Evolutionary conservation across 2,113 vertebrate species (phyloP).

Genomic region (Erinaceus europaeus): DNA sequence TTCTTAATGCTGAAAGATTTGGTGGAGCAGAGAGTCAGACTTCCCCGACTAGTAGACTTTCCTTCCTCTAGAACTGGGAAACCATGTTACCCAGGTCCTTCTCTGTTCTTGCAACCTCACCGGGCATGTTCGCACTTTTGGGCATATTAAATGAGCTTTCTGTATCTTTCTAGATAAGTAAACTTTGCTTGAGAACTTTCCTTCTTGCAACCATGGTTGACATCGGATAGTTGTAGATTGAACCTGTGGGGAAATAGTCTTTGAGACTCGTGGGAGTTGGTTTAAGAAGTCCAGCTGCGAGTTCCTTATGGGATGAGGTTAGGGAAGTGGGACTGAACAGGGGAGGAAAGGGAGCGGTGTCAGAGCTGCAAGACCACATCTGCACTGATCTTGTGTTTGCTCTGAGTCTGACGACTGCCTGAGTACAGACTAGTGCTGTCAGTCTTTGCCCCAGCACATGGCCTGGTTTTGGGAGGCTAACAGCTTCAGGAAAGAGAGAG

Average conservation of each 20-base stretch:
- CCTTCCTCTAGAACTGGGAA: background rate
- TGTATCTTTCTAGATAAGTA: background rate
- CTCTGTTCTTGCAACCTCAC: background rate
- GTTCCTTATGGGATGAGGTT: background rate
- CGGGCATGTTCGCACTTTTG: background rate
- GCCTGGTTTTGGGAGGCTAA: background rate
- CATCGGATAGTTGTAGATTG: background rate
- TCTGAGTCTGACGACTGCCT: background rate
- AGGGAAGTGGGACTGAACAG: background rate
- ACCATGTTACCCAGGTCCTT: background rate
- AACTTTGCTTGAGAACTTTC: background rate
- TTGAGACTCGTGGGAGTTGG: background rate
- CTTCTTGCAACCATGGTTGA: background rate
- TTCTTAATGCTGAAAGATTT: background rate
- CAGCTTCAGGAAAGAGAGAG: background rate
- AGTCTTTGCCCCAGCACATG: background rate
- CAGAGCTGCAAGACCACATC: background rate
- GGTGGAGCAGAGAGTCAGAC: background rate
- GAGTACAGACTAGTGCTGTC: background rate
- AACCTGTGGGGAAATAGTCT: background rate
- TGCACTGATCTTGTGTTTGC: background rate
- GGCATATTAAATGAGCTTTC: background rate
- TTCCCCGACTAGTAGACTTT: background rate
- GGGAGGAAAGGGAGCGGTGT: background rate
- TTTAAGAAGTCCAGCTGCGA: background rate